Base-by-base conservation (phyloP, 2,797 vertebrate species). In the Discoglossus pictus region DNA sequence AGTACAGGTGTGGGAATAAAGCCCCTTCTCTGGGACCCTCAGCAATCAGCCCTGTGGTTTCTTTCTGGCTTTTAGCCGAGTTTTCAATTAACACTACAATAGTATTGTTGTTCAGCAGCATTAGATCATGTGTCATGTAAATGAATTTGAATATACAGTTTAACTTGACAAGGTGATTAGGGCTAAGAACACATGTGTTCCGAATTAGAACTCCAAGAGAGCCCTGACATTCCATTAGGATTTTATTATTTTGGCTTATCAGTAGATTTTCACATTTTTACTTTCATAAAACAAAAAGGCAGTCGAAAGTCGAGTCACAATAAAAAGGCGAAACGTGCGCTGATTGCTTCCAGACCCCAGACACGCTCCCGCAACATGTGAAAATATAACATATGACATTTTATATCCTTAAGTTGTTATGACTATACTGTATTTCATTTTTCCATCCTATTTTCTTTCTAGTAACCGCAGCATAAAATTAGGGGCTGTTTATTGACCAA, bases 71-170 rank as follows among this genome's bases (percentile, higher is more conserved):
- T 82, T 78, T 46, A 31, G 79, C 78, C 65, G 79, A 84, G 84
- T 79, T 87, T 85, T 84, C 87, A 85, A 87, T 88, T 87, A 88
- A 61, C 67, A 82, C 82, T 72, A 91, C 88, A 90, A 91, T 88
- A 73, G 84, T 54, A 89, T 90, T 91, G 89, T 90, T 90, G 88
- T 90, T 88, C 88, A 84, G 81, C 67, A 60, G 75, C 71, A 85
- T 89, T 87, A 89, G 89, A 88, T 89, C 83, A 75, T 85, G 83
- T 90, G 87, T 89, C 89, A 87, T 83, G 84, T 85, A 85, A 89
- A 89, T 87, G 83, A 87, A 85, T 80, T 80, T 76, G 83, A 86
- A 80, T 86, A 83, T 81, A 86, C 79, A 74, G 82, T 86, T 86
- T 81, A 86, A 86, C 80, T 84, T 75, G 79, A 90, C 87, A 85